Evolutionary conservation across 2,113 vertebrate genomes (phyloP), one percentile per base, ranked within the genome.

Genomic region (Nansenia antarctica): DNA sequence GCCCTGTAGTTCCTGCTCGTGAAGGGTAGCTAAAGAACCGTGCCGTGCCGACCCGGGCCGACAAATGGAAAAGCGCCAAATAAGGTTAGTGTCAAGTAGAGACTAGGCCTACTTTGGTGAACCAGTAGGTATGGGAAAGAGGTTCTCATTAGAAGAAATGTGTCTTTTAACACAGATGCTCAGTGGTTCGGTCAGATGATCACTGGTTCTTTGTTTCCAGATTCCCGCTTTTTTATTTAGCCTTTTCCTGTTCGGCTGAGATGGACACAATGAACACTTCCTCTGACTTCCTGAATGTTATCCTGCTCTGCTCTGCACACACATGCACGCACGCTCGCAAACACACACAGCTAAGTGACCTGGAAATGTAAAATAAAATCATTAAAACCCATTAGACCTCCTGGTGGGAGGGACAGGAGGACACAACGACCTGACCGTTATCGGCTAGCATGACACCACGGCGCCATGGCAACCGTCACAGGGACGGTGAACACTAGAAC

Each of bases 351-450:
- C n/a, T n/a, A 52, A 62, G 5, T 75, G 77, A 78, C 82, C 71
- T 73, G 55, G 67, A 87, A 72, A 74, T 69, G 15, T 11, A 31
- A 34, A 62, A 26, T 34, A 35, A 73, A 78, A 72, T 74, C 62
- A 69, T 63, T 80, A 52, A 30, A 55, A 58, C 34, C 45, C 53
- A 78, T 74, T 47, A 61, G 53, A 59, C 30, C 37, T 32, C 42
- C 9, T 58, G 22, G 9, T 47, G 61, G 39, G 27, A 42, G 22
- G 1, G 26, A 64, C 35, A 49, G 42, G n/a, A 34, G 61, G 54
- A 32, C 29, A 69, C 47, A 62, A 29, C 49, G 66, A 61, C 39
- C 39, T 29, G 30, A 62, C 57, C 26, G 3, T 47, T 73, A 81
- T 74, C 0, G 70, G 79, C 15, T 31, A 0, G 27, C 7, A 31